Evolutionary conservation across 1,140 invertebrate species (phyloP).

Genomic region (Asobara japonica): DNA sequence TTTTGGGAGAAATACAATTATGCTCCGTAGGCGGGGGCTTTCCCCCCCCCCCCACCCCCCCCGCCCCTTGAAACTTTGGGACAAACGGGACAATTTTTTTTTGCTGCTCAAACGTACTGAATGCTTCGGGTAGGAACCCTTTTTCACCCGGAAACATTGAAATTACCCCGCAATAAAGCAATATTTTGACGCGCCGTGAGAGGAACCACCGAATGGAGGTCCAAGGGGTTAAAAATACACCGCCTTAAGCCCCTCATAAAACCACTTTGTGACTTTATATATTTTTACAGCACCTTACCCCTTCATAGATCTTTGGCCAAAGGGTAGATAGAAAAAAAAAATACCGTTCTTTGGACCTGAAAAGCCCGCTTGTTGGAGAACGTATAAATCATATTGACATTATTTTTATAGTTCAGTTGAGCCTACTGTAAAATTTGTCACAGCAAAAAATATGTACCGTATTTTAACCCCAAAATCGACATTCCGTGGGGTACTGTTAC

Average conservation of each 20-base stretch:
- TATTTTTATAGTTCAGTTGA: constrained; percentile 11
- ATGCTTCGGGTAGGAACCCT: too few species aligned
- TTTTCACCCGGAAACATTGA: background rate
- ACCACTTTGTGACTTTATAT: constrained; percentile 48
- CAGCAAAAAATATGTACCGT: constrained; percentile 38
- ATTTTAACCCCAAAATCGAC: constrained; percentile 43
- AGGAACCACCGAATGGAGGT: constrained; percentile 1
- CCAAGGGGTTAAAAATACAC: constrained; percentile 52
- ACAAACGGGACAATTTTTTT: too few species aligned
- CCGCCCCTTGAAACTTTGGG: too few species aligned
- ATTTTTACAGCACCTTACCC: constrained; percentile 44
- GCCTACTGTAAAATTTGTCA: constrained; percentile 5
- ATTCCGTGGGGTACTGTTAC: constrained; percentile 20
- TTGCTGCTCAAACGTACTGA: too few species aligned
- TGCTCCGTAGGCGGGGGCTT: too few species aligned
- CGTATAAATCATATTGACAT: constrained; percentile 41
- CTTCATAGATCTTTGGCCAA: constrained; percentile 30
- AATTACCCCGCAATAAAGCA: constrained; percentile 54
- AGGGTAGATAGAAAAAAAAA: constrained; percentile 21
- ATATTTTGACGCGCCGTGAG: constrained; percentile 58
- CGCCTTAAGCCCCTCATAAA: constrained; percentile 45
- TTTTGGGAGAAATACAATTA: too few species aligned
- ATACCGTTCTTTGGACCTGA: background rate
- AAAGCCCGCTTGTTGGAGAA: constrained; percentile 14
- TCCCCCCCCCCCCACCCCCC: too few species aligned